Evolutionary conservation across 2,113 vertebrate genomes (phyloP).

Genomic region (Ahaetulla prasina): DNA sequence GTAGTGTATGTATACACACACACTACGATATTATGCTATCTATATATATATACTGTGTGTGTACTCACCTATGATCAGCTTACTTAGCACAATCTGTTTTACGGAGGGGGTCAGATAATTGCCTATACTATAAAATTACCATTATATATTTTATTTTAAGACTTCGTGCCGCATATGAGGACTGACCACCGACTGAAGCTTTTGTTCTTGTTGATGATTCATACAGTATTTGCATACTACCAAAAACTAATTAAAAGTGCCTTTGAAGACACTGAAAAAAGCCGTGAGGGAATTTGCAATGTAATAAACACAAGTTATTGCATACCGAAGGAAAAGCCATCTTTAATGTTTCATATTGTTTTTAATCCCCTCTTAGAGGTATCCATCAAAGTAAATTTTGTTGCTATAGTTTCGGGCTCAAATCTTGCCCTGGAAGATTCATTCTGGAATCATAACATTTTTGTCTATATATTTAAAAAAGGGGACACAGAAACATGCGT

Average conservation of each 20-base stretch:
- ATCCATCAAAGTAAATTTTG: no score
- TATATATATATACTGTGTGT: neutral
- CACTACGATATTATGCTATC: neutral
- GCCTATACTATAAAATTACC: neutral
- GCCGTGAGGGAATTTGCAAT: neutral
- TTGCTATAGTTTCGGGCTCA: neutral
- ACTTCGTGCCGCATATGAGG: neutral
- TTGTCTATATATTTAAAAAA: neutral
- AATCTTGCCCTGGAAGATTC: neutral
- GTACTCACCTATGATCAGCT: neutral
- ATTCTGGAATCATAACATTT: neutral
- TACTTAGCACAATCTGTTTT: neutral
- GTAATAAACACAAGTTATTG: neutral
- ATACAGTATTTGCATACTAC: conserved; percentile 3
- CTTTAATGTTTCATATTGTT: neutral
- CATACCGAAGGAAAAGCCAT: neutral
- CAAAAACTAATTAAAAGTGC: conserved; percentile 22
- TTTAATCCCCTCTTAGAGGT: neutral
- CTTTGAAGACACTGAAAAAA: conserved; percentile 11
- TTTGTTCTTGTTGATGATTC: neutral
- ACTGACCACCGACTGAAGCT: neutral
- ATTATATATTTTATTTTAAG: conserved; percentile 4
- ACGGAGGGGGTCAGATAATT: neutral
- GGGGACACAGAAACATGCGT: neutral
- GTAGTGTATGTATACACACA: no score